These are phyloP conservation scores for Noctua fimbriata DNA, from an alignment of 2,888 invertebrate species.

Conservation along the genomic window DNA sequence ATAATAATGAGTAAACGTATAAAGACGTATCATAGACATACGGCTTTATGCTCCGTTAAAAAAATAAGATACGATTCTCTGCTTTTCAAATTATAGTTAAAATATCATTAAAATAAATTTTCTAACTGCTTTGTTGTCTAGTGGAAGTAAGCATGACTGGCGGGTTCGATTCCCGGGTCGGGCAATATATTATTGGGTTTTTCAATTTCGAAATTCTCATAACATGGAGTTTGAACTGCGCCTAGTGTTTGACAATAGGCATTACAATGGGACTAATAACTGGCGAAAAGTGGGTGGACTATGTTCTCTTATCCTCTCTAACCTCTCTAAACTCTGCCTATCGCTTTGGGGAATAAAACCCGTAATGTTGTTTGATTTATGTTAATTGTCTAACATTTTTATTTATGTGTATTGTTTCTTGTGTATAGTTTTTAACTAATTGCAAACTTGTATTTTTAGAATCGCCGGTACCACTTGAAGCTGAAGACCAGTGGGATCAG, in stretches of 20 bases:
- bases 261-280: constrained; percentile 9
- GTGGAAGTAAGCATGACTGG: neutral
- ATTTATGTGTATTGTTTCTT: no score
- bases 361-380: neutral
- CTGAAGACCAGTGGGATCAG: constrained; percentile 23
- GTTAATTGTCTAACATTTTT: neutral
- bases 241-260: constrained; percentile 10
- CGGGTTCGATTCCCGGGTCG: neutral
- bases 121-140: neutral
- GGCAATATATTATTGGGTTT: neutral
- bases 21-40: constrained; percentile 12
- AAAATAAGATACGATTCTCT: constrained; percentile 5
- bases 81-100: neutral
- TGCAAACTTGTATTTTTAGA: constrained; percentile 11
- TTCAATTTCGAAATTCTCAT: neutral
- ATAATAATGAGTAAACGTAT: neutral
- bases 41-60: constrained; percentile 5
- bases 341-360: no score
- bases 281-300: constrained; percentile 1
- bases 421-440: no score
- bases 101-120: neutral
- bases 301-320: no score
- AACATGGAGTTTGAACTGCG: neutral
- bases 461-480: constrained; percentile 17
- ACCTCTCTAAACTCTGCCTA: neutral